Evolutionary conservation across 2,797 vertebrate genomes (phyloP).

Genomic region (Geotrypetes seraphini): DNA sequence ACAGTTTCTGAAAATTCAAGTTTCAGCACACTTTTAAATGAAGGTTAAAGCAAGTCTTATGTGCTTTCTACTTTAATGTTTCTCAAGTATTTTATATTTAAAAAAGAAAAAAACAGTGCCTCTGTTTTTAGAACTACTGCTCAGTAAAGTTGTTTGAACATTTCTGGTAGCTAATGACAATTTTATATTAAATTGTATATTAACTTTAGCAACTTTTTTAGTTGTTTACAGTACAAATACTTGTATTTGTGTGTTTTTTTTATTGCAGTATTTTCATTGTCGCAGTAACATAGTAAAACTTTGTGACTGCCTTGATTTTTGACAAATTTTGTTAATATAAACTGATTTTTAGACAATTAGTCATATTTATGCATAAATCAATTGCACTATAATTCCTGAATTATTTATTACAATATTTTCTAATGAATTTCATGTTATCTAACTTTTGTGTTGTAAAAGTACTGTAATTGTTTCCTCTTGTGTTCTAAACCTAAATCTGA

Average conservation of each 20-base stretch:
- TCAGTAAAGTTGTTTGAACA: slow-evolving; percentile 73
- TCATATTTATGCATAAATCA: slow-evolving; percentile 96
- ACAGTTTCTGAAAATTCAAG: slow-evolving; percentile 51
- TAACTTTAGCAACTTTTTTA: slow-evolving; percentile 67
- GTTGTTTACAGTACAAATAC: slow-evolving; percentile 74
- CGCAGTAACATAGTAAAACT: slow-evolving; percentile 73
- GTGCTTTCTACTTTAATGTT: slow-evolving; percentile 79
- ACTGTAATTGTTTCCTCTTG: slow-evolving; percentile 75
- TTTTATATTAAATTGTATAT: slow-evolving; percentile 79
- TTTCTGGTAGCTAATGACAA: slow-evolving; percentile 78
- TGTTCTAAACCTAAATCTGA: slow-evolving; percentile 76
- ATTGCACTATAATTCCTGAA: slow-evolving; percentile 94
- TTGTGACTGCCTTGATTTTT: slow-evolving; percentile 72
- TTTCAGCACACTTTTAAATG: slow-evolving; percentile 60
- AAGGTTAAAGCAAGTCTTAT: slow-evolving; percentile 55
- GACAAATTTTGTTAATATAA: slow-evolving; percentile 71
- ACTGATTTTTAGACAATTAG: slow-evolving; percentile 73
- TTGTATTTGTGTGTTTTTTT: slow-evolving; percentile 59
- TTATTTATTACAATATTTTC: slow-evolving; percentile 79
- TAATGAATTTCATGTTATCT: slow-evolving; percentile 75
- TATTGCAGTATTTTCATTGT: slow-evolving; percentile 73
- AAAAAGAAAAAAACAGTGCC: slow-evolving; percentile 69
- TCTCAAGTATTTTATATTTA: slow-evolving; percentile 72
- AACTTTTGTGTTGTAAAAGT: slow-evolving; percentile 80
- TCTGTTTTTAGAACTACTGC: slow-evolving; percentile 81